A percentile compares a stretch with the other conserved stretches of the same genome.
These are phyloP conservation scores for Goniozus legneri DNA, from an alignment of 1,140 invertebrate species.

Conservation along the genomic window DNA sequence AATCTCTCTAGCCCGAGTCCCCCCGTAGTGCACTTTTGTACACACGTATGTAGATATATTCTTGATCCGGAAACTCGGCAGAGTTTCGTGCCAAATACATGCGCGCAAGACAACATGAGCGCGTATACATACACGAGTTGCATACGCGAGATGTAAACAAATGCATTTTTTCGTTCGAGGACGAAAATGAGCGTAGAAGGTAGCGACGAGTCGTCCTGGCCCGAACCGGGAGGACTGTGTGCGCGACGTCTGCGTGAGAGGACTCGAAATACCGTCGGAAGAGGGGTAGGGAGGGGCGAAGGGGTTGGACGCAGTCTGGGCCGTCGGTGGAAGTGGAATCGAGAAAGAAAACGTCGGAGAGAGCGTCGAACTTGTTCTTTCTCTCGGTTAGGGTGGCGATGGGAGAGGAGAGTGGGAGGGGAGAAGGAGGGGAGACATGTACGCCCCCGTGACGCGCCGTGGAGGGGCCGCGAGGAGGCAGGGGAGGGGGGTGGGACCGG, in stretches of 20 bases:
- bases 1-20: too few relatives aligned
- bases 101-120: too few relatives aligned
- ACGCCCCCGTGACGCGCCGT: slow-evolving; percentile 34
- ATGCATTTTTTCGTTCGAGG: too few relatives aligned
- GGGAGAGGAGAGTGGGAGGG: background rate
- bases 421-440: slow-evolving; percentile 1
- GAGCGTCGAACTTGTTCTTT: background rate
- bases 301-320: background rate
- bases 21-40: too few relatives aligned
- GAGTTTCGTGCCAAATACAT: too few relatives aligned
- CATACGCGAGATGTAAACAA: too few relatives aligned
- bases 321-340: too few relatives aligned
- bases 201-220: background rate
- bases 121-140: too few relatives aligned
- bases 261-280: background rate
- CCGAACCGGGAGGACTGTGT: background rate
- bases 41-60: too few relatives aligned
- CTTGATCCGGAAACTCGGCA: too few relatives aligned
- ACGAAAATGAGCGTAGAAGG: background rate
- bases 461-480: slow-evolving; percentile 7
- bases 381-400: background rate
- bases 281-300: background rate
- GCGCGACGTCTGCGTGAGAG: background rate
- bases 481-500: slow-evolving; percentile 7
- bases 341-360: background rate